Conservation (phyloP, 2,113 vertebrate species). For the Natator depressus region DNA sequence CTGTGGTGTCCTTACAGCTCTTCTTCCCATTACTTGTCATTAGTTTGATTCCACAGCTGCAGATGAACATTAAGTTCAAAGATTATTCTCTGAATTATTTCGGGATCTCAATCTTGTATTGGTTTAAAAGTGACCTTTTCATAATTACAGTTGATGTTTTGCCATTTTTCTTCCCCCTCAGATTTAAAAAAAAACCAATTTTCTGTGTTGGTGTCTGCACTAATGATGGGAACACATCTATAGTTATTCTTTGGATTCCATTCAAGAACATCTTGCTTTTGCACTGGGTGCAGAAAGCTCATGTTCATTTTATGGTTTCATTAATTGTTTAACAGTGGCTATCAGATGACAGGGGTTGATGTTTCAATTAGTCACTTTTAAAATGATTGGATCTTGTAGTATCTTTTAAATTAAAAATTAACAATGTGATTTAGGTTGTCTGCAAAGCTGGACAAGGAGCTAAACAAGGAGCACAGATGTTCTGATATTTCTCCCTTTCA, state of each 20-base stretch:
- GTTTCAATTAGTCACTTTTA: neutral
- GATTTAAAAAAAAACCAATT: neutral
- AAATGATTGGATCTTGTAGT: no score
- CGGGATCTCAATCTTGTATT: neutral
- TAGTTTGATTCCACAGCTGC: neutral
- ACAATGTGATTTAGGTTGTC: neutral
- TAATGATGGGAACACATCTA: neutral
- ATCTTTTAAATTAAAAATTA: no score
- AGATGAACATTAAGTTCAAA: neutral
- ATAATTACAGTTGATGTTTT: neutral
- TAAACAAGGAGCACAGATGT: neutral
- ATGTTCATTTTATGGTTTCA: neutral
- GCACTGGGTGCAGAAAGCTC: neutral
- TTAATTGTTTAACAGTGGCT: neutral
- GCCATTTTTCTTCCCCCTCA: neutral
- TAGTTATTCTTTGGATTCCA: neutral
- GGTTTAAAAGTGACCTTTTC: neutral
- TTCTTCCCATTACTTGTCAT: neutral
- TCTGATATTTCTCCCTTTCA: neutral
- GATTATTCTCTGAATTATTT: neutral
- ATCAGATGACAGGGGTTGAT: neutral
- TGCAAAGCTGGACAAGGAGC: neutral
- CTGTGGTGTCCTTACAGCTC: neutral
- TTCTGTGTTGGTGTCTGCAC: neutral
- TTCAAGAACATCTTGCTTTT: neutral